A percentile compares a stretch with the other conserved stretches of the same genome.
Evolutionary conservation across 2,797 vertebrate species (phyloP).

Genomic region (Decapterus maruadsi): DNA sequence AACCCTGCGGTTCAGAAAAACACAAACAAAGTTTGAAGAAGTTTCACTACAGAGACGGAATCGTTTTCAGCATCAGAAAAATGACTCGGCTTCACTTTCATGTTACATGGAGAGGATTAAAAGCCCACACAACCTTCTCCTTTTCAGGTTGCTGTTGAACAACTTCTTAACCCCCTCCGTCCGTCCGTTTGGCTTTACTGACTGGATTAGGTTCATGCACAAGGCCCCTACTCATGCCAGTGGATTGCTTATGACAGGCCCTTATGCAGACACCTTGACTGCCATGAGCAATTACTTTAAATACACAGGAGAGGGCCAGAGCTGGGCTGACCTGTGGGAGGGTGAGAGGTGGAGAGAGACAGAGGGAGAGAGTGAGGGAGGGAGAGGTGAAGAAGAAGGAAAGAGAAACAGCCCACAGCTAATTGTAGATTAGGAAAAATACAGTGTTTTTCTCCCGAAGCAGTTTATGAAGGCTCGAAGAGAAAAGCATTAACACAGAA

Average conservation of each 20-base stretch:
- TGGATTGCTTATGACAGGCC: slow-evolving; percentile 83
- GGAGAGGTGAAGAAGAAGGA: slow-evolving; percentile 23
- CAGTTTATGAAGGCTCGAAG: slow-evolving; percentile 5
- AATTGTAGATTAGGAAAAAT: slow-evolving; percentile 50
- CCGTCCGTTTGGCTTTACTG: slow-evolving; percentile 62
- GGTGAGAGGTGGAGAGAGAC: slow-evolving; percentile 31
- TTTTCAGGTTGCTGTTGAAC: slow-evolving; percentile 48
- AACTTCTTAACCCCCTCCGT: slow-evolving; percentile 59
- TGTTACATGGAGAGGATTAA: slow-evolving; percentile 54
- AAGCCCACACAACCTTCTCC: slow-evolving; percentile 33
- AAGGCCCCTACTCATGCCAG: slow-evolving; percentile 78
- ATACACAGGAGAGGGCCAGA: slow-evolving; percentile 71
- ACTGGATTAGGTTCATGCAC: slow-evolving; percentile 78
- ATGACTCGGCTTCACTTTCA: slow-evolving; percentile 22
- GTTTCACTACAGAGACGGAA: slow-evolving; percentile 4
- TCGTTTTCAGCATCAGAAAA: slow-evolving; percentile 21
- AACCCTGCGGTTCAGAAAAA: slow-evolving; percentile 1
- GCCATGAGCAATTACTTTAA: slow-evolving; percentile 81
- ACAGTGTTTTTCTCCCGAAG: slow-evolving; percentile 10
- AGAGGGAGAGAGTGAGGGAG: slow-evolving; percentile 16
- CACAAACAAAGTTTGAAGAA: background rate
- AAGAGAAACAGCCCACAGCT: slow-evolving; percentile 36
- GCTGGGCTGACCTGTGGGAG: slow-evolving; percentile 66
- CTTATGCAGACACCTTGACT: slow-evolving; percentile 83
- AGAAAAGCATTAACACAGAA: slow-evolving; percentile 11